These are phyloP conservation scores for Sardinella longiceps DNA, from an alignment of 2,797 vertebrate genomes.

Conservation along the genomic window DNA sequence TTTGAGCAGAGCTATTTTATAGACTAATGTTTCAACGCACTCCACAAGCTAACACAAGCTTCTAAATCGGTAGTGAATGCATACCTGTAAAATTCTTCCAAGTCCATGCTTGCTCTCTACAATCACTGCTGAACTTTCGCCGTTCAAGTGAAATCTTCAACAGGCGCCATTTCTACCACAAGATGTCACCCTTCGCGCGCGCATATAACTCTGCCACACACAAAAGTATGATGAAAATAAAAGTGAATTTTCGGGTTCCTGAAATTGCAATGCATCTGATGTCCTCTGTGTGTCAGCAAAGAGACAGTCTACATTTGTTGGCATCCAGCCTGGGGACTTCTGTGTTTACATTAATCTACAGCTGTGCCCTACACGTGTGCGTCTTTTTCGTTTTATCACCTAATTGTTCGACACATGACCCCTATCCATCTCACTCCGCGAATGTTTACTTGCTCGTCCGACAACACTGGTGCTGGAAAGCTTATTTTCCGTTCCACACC, in stretches of 20 bases:
- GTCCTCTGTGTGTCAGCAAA: background rate
- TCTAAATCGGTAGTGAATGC: too few species aligned
- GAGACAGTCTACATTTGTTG: background rate
- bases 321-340: background rate
- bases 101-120: background rate
- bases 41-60: too few species aligned
- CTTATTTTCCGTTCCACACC: conserved; percentile 4
- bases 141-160: background rate
- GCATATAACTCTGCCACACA: too few species aligned
- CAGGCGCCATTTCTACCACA: background rate
- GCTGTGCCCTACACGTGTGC: background rate
- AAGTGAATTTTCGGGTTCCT: background rate
- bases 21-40: too few species aligned
- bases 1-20: too few species aligned
- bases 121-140: background rate
- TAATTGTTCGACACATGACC: conserved; percentile 6
- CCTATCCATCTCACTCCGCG: background rate
- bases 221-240: background rate
- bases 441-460: background rate
- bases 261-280: background rate
- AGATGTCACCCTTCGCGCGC: background rate
- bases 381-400: background rate
- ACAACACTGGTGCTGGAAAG: background rate
- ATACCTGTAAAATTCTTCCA: background rate
- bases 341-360: too few species aligned